Conservation (phyloP, 2,797 vertebrate species). For the Xenops minutus region DNA sequence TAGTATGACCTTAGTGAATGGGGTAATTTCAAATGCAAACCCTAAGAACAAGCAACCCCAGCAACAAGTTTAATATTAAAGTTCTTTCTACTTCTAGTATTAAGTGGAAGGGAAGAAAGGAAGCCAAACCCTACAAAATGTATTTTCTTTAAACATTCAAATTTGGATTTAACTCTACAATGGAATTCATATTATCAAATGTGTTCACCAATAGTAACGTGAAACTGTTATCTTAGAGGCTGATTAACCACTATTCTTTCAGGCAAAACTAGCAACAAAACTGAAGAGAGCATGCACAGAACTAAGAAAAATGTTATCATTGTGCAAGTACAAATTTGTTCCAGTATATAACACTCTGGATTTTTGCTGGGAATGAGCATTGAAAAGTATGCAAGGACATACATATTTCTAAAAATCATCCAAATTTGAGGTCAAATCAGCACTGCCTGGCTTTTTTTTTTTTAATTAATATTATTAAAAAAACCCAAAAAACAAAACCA, state of each 20-base stretch:
- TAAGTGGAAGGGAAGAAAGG: not conserved
- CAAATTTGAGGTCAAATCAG: not conserved
- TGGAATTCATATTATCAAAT: not conserved
- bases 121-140: not conserved
- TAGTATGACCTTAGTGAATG: not conserved
- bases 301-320: not conserved
- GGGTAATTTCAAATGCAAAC: not conserved
- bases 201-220: not conserved
- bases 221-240: not conserved
- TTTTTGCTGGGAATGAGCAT: not conserved
- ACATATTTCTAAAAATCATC: not conserved
- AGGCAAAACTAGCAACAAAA: not conserved
- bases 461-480: not conserved
- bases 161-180: not conserved
- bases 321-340: fast-evolving
- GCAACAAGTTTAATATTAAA: not conserved
- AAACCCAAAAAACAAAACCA: not conserved
- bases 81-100: not conserved
- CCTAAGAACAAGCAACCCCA: not conserved
- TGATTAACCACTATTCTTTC: not conserved
- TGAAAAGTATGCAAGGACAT: not conserved
- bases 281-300: not conserved
- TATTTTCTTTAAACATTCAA: not conserved
- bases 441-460: not conserved
- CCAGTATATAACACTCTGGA: not conserved